Evolutionary conservation across 2,888 invertebrate genomes (phyloP).

Genomic region (Leucophenga maculata): DNA sequence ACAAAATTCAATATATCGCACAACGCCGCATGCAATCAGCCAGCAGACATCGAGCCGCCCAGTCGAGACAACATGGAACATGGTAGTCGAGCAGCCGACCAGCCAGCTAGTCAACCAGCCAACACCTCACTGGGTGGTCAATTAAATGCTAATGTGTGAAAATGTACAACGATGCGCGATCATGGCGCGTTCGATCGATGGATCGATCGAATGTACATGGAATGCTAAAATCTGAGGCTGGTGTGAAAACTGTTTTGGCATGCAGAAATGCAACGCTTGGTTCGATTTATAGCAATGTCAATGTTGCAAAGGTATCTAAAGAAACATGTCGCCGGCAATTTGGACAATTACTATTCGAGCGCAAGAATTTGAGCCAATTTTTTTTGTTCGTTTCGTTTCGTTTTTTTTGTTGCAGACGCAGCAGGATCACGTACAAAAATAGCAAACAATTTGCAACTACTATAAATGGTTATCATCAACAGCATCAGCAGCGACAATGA

Average conservation of each 20-base stretch:
- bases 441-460: neutral
- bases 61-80: neutral
- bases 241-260: conserved; percentile 5
- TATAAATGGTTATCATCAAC: conserved; percentile 7
- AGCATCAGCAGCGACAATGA: neutral
- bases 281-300: neutral
- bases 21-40: neutral
- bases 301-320: neutral
- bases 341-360: neutral
- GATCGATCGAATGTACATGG: neutral
- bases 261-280: neutral
- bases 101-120: neutral
- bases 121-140: conserved; percentile 54
- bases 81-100: neutral
- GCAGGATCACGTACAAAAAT: neutral
- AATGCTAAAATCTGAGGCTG: neutral
- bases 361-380: neutral
- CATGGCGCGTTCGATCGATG: no score
- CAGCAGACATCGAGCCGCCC: neutral
- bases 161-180: conserved; percentile 52
- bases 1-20: neutral
- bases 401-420: neutral
- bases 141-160: conserved; percentile 54
- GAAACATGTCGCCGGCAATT: conserved; percentile 4
- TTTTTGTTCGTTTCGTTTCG: neutral